These are phyloP conservation scores for Anoplopoma fimbria DNA, from an alignment of 2,113 vertebrate genomes.

Conservation along the genomic window DNA sequence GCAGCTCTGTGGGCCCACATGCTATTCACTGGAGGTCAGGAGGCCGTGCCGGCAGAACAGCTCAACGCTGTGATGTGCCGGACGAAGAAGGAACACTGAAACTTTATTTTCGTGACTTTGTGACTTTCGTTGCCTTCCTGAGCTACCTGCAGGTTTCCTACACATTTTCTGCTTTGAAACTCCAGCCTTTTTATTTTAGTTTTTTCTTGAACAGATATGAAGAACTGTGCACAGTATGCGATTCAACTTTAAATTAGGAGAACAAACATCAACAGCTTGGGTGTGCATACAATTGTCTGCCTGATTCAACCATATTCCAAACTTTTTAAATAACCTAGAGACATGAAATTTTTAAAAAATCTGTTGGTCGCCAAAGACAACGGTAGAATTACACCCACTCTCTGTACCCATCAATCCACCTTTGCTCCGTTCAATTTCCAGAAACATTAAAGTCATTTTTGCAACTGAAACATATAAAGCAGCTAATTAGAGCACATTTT, in stretches of 20 bases:
- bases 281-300: neutral
- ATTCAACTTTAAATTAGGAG: conserved; percentile 3
- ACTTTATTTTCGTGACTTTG: conserved; percentile 54
- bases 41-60: conserved; percentile 25
- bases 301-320: neutral
- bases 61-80: conserved; percentile 52
- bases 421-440: neutral
- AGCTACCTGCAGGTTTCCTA: conserved; percentile 12
- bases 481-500: conserved; percentile 3
- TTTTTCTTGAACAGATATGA: neutral
- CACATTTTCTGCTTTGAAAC: conserved; percentile 8
- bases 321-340: neutral
- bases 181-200: neutral
- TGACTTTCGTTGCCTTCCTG: conserved; percentile 13
- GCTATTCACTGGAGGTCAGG: conserved; percentile 57
- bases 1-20: conserved; percentile 53
- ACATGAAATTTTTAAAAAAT: conserved; percentile 2
- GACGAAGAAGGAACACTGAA: conserved; percentile 30
- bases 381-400: neutral
- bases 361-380: neutral
- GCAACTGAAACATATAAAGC: neutral
- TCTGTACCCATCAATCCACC: neutral
- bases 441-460: neutral
- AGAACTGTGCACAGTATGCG: neutral
- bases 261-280: conserved; percentile 2